A percentile compares a stretch with the other conserved stretches of the same genome.
These are phyloP conservation scores for Anoura caudifer DNA, from an alignment of 2,113 vertebrate species.

Conservation along the genomic window DNA sequence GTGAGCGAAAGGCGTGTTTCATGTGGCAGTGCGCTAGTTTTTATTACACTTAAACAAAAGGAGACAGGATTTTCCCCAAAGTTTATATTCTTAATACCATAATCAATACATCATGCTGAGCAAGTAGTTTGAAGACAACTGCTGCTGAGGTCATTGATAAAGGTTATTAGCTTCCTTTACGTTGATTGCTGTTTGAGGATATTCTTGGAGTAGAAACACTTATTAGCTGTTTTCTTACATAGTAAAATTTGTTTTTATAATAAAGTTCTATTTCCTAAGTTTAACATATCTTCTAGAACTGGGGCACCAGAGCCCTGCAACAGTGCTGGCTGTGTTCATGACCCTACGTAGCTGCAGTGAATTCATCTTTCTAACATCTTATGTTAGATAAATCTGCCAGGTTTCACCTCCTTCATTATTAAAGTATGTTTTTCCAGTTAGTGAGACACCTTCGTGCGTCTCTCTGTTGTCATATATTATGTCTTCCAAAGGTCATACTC, in stretches of 20 bases:
- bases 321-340: not conserved
- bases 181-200: conserved; percentile 9
- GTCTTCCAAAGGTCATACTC: not conserved
- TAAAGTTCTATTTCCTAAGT: conserved; percentile 1
- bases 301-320: not conserved
- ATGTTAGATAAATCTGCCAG: not conserved
- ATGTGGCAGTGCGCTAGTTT: conserved; percentile 8
- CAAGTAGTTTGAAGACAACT: conserved; percentile 44
- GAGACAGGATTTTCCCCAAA: not conserved
- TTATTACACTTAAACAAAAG: conserved; percentile 30
- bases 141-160: not conserved
- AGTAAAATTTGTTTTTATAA: conserved; percentile 36
- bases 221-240: not conserved
- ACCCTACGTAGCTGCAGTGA: not conserved
- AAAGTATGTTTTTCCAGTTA: conserved; percentile 21
- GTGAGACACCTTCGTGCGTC: not conserved
- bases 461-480: not conserved
- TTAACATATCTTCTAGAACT: conserved; percentile 31
- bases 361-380: not conserved
- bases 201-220: conserved; percentile 30
- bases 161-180: conserved; percentile 15
- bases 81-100: not conserved
- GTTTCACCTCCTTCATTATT: not conserved
- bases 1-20: conserved; percentile 18
- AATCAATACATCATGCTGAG: conserved; percentile 16